Base-by-base conservation (phyloP, 30 jellyfish, hydroid and myxozoan species). In the Haliclystus octoradiatus region DNA sequence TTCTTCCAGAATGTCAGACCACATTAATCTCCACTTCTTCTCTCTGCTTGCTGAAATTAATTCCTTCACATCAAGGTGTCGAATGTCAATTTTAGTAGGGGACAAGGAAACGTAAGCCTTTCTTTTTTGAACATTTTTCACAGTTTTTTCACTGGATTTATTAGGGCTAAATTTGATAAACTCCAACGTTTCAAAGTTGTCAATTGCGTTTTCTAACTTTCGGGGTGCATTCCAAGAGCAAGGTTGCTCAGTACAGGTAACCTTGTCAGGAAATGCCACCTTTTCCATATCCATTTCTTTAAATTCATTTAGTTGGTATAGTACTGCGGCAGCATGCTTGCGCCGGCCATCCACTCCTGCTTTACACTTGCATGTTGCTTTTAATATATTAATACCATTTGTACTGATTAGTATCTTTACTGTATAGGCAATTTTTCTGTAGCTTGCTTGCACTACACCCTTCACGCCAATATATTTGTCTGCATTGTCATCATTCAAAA, bases 311-410 rank as follows among this genome's bases (percentile, higher is more conserved):
- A 40, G 57, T 19, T 40, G 57, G 19, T 40, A 40, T 19, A 40
- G 57, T 40, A 19, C 19, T 5, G 57, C 57, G 57, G 57, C 57
- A 9, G 19, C 57, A 40, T 40, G 57, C 57, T 40, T 40, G 57
- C 57, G 19, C 57, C 57, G 9, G 9, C 57, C 57, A 40, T 40
- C 57, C 57, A 40, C 57, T 40, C 57, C 57, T 5, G 57, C 57
- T 40, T 40, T 40, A 19, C 57, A 40, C 57, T 19, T 9, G 19
- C 57, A 40, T 9, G 9, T 40, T 40, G 57, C 57, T 40, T 40
- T 40, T 9, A 40, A 19, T 5, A 40, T 40, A 9, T 40, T 19
- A 5, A 9, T 19, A 40, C 9, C 9, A 40, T 40, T 9, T 40
- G 9, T 40, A 19, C 19, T 9, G 14, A 40, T 40, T 5, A 40